phyloP scores from a whole-genome alignment of 2,797 vertebrate genomes.

The Glossophaga mutica region DNA sequence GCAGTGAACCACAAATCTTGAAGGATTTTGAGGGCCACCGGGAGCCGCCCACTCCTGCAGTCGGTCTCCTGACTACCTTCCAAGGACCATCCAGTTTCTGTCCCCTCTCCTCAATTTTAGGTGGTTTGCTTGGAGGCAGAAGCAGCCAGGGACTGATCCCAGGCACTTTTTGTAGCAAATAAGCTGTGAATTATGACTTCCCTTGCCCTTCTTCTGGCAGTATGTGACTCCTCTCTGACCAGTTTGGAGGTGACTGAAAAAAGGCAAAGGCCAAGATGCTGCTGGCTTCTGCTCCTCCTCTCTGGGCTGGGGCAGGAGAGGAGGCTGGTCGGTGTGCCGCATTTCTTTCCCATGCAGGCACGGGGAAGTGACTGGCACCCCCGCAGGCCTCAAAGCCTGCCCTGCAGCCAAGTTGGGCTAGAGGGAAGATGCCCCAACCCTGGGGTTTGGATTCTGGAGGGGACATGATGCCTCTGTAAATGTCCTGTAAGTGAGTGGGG shows the following conservation, averaged over 20 bases:
- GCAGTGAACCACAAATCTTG: background rate
- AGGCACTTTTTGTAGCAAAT: constrained; percentile 64
- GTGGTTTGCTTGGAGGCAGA: constrained; percentile 22
- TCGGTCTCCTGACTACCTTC: background rate
- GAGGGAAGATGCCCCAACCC: background rate
- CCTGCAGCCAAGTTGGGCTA: background rate
- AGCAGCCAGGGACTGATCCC: constrained; percentile 28
- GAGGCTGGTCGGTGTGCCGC: constrained; percentile 22
- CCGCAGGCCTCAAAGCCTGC: background rate
- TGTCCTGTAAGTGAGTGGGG: background rate
- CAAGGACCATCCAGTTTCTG: background rate
- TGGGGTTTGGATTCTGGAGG: background rate
- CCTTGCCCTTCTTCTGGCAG: background rate
- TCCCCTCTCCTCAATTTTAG: background rate
- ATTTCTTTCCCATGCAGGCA: constrained; percentile 66
- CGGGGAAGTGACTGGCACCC: constrained; percentile 18
- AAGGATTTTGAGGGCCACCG: background rate
- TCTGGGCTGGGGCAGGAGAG: background rate
- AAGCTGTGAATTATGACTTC: constrained; percentile 69
- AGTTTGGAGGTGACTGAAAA: background rate
- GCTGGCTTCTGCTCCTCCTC: constrained; percentile 26
- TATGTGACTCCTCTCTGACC: background rate
- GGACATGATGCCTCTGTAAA: background rate
- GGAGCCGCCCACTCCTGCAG: background rate
- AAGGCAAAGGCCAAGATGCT: constrained; percentile 1